Evolutionary conservation across 2,888 invertebrate species (phyloP), one percentile per base, ranked within the genome.

Genomic region (Elysia crispata): DNA sequence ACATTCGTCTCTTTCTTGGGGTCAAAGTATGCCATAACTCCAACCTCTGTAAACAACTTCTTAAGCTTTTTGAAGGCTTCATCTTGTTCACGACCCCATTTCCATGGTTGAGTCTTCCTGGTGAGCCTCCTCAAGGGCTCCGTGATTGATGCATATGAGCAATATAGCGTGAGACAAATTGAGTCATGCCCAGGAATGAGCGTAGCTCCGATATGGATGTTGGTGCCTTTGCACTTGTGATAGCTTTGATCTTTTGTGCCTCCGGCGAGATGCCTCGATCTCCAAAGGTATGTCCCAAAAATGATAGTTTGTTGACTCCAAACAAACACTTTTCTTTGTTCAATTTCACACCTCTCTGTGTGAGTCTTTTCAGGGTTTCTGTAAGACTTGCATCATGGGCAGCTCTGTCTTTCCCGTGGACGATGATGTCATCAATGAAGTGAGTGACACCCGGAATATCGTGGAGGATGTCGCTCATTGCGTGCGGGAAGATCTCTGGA

Each of bases 401-500:
- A 67, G 84, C 41, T 76, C 83, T 80, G 18, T 77, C 81, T 77
- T 80, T 85, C 1, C 87, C 91, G 86, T 81, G 88, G 18, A 92
- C 82, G 3, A 91, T 76, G 69, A 93, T 91, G 84, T 92, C 91
- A 84, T 92, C 92, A 31, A 89, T 90, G 70, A 89, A 88, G 75
- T 90, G 91, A 33, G 91, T 81, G 3, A 86, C 87, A 0, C 91
- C 91, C 60, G 89, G 85, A 28, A 90, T 90, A 6, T 84, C 85
- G 60, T 81, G 50, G 1, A 93, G 73, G 13, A 92, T 87, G 81
- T 84, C 83, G 80, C 90, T 89, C 33, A 93, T 78, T 1, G 86
- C 87, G 85, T 92, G 91, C 85, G 92, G 91, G 82, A 92, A 93
- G 0, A 91, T 85, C 86, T 93, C 93, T 0, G 91, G 90, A 5